A percentile compares a stretch with the other conserved stretches of the same genome.
phyloP scores from a whole-genome alignment of 1,140 invertebrate genomes.

The Leptopilina clavipes region DNA sequence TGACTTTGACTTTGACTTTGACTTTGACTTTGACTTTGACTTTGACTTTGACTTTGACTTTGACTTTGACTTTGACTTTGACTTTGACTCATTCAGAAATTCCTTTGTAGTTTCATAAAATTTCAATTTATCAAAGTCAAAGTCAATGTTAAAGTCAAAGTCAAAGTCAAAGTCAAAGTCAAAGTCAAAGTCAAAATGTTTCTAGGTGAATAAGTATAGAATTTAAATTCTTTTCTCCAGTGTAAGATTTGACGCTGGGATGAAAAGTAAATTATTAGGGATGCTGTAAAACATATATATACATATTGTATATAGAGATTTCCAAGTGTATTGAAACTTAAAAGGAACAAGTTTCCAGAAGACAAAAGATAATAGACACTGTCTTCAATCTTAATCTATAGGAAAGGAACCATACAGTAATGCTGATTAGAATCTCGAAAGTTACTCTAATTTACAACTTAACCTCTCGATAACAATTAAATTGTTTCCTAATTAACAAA shows the following conservation, averaged over 20 bases:
- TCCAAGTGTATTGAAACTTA: constrained; percentile 38
- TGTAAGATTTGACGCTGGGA: constrained; percentile 43
- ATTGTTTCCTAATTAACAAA: constrained; percentile 2
- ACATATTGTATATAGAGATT: constrained; percentile 19
- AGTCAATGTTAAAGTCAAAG: too few species aligned
- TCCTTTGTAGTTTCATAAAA: too few species aligned
- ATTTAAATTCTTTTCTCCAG: constrained; percentile 59
- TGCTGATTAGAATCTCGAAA: background rate
- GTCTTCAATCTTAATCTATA: background rate
- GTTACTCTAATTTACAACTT: constrained; percentile 16
- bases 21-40: too few species aligned
- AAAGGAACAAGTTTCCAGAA: constrained; percentile 42
- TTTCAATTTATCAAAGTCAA: too few species aligned
- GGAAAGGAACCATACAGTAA: background rate
- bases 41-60: too few species aligned
- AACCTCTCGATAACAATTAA: constrained; percentile 12
- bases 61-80: too few species aligned
- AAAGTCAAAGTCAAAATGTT: too few species aligned
- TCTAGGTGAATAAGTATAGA: too few species aligned
- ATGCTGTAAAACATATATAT: too few species aligned
- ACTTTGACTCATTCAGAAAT: too few species aligned
- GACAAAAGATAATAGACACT: constrained; percentile 26
- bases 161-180: too few species aligned
- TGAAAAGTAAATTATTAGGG: constrained; percentile 43
- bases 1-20: too few species aligned